Percentiles rank a stretch among this genome's conserved stretches.
These are phyloP conservation scores for Manis crassicaudata DNA, from an alignment of 2,797 vertebrate genomes.

Conservation along the genomic window DNA sequence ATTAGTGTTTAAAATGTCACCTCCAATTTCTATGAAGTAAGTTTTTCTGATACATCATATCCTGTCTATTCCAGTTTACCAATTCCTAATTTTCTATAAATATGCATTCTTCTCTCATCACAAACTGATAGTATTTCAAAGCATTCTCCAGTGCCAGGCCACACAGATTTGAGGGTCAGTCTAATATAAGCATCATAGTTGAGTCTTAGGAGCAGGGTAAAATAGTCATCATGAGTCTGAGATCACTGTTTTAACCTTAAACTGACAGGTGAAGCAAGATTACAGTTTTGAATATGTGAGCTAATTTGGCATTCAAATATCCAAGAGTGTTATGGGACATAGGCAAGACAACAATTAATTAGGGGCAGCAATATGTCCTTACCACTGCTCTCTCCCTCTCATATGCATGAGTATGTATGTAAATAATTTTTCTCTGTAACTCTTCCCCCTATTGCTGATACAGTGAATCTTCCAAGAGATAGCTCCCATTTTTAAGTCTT, in stretches of 20 bases:
- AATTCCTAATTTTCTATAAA: not conserved
- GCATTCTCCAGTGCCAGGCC: not conserved
- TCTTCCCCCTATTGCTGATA: not conserved
- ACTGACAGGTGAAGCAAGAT: not conserved
- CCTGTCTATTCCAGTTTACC: not conserved
- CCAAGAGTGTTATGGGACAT: not conserved
- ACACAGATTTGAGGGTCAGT: not conserved
- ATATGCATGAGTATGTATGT: too few relatives aligned
- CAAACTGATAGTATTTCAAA: not conserved
- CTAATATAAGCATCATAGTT: not conserved
- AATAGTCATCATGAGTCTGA: not conserved
- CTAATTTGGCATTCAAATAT: not conserved
- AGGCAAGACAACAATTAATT: not conserved
- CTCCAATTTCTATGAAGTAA: not conserved
- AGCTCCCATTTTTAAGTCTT: not conserved
- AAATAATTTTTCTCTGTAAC: not conserved
- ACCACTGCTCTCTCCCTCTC: not conserved
- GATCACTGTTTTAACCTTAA: not conserved
- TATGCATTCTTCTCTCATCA: not conserved
- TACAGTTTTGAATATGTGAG: not conserved
- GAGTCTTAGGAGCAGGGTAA: not conserved
- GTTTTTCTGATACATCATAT: not conserved
- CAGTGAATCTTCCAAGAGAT: not conserved
- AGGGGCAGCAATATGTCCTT: not conserved
- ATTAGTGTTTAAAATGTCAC: not conserved